Evolutionary conservation across 2,113 vertebrate species (phyloP), one percentile per base, ranked within the genome.

Genomic region (Halichoerus grypus): DNA sequence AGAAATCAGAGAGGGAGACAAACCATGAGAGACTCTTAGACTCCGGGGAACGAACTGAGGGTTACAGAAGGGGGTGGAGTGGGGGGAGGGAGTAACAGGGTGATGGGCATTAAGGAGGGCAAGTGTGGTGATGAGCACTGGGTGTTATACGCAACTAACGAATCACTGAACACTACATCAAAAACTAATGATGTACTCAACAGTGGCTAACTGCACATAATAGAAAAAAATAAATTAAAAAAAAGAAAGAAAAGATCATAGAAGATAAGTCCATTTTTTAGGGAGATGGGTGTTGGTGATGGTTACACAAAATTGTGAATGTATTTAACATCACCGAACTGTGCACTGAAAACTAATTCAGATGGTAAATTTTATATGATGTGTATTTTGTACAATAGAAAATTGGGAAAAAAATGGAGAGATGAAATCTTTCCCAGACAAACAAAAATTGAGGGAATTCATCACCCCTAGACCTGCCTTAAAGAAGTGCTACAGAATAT

Each of bases 401-500:
- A 87, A 53, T 15, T 53, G 9, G 22, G 5, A 16, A 9, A 13
- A 36, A 24, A 53, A 53, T 71, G 65, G 15, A 10, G 5, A 51
- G 33, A 26, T 69, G 24, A 49, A 65, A 19, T 33, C 12, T 67
- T 49, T 14, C 61, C 11, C 14, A 42, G 4, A 11, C 42, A 53
- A 79, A 79, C 28, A 21, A 31, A 61, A 42, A 61, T 7, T 9
- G 7, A 67, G 42, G 31, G 18, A 67, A 3, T 69, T 69, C 21
- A 9, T 67, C 84, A 19, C 13, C 4, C 10, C n/a, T 24, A 71
- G 65, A 55, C 15, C 65, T 28, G 33, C n/a, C 31, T 22, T n/a
- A 10, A n/a, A 24, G 19, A 39, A 28, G 39, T 42, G 36, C 9
- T 7, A 1, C 11, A 10, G 4, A 24, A 2, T 5, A 1, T 71